Evolutionary conservation across 2,113 vertebrate genomes (phyloP).

Genomic region (Chloropsis cyanopogon): DNA sequence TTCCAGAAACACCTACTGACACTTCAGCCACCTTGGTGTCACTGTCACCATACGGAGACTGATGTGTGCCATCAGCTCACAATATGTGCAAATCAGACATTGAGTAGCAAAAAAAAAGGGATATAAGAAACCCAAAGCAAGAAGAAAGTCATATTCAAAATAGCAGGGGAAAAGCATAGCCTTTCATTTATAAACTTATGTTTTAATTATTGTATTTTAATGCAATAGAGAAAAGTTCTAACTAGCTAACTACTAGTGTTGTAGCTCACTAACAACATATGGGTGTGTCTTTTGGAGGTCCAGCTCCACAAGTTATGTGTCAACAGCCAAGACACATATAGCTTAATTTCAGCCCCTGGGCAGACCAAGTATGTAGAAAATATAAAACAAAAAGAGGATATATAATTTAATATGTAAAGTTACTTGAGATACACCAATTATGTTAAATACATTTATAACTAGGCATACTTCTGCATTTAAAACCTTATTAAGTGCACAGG

Average conservation of each 20-base stretch:
- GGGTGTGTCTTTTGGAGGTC: not conserved
- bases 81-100: not conserved
- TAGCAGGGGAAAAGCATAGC: not conserved
- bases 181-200: not conserved
- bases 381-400: not conserved
- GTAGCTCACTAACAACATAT: accelerated
- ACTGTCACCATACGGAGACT: not conserved
- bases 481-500: slow-evolving; percentile 10
- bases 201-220: not conserved
- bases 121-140: not conserved
- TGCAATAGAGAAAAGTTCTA: not conserved
- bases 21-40: not conserved
- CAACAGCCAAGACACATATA: not conserved
- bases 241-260: too few relatives aligned
- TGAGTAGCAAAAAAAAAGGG: not conserved
- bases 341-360: not conserved
- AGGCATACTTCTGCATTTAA: slow-evolving; percentile 3
- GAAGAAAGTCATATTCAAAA: not conserved
- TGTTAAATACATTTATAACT: not conserved
- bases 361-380: not conserved
- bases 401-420: not conserved
- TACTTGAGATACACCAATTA: not conserved
- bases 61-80: not conserved
- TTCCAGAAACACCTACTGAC: not conserved
- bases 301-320: not conserved